Evolutionary conservation across 2,888 invertebrate species (phyloP).

Genomic region (Eupithecia vulgata): DNA sequence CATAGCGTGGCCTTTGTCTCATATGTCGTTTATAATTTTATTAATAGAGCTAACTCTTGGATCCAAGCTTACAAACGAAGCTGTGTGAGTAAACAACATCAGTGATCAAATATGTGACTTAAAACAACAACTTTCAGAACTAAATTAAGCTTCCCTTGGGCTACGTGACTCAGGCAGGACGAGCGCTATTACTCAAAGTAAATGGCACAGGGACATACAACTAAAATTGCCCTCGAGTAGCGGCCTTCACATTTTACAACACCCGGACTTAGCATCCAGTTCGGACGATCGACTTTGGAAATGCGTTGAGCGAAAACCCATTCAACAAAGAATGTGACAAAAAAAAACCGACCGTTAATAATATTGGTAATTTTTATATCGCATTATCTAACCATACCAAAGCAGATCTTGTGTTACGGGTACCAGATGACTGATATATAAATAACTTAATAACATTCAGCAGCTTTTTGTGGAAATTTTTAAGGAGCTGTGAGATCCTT

Average conservation of each 20-base stretch:
- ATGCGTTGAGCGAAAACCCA: constrained; percentile 33
- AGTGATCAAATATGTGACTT: background rate
- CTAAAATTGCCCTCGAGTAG: constrained; percentile 72
- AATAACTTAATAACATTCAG: too few species aligned
- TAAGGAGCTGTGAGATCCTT: too few species aligned
- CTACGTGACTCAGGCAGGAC: constrained; percentile 44
- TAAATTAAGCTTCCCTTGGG: constrained; percentile 19
- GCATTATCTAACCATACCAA: background rate
- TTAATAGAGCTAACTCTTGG: background rate
- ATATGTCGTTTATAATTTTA: background rate
- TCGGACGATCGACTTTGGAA: constrained; percentile 54
- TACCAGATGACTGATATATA: background rate
- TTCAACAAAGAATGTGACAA: constrained; percentile 15
- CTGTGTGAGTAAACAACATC: background rate
- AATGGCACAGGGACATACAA: constrained; percentile 79
- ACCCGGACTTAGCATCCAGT: constrained; percentile 82
- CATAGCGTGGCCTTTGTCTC: constrained; percentile 2
- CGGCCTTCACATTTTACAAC: constrained; percentile 82
- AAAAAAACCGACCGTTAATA: background rate
- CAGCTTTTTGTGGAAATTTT: too few species aligned
- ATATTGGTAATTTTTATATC: background rate
- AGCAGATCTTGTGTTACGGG: background rate
- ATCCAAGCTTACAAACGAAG: background rate
- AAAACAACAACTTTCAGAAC: background rate
- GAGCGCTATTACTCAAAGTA: constrained; percentile 55